phyloP scores from a whole-genome alignment of 2,113 vertebrate genomes.

The Hyla sarda region DNA sequence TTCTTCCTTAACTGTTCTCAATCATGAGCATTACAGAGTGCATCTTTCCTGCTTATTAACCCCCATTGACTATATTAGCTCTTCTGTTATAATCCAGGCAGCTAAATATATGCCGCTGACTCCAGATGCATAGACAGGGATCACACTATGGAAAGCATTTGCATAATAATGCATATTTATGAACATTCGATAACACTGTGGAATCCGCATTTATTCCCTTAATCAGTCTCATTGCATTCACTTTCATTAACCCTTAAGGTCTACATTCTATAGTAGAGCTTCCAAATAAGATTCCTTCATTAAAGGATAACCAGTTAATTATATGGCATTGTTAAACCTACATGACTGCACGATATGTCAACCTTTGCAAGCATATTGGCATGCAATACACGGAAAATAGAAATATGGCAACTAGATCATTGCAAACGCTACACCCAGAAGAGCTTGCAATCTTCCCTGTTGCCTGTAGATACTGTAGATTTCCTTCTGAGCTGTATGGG shows the following conservation, averaged over 20 bases:
- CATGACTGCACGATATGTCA: neutral
- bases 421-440: neutral
- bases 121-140: neutral
- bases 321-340: neutral
- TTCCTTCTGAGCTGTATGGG: neutral
- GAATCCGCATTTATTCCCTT: neutral
- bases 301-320: neutral
- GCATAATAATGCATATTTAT: neutral
- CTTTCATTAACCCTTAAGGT: neutral
- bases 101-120: neutral
- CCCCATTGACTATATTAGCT: conserved; percentile 13
- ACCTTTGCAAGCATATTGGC: neutral
- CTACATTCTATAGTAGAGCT: neutral
- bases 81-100: neutral
- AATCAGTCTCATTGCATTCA: neutral
- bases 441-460: conserved; percentile 28
- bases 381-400: neutral
- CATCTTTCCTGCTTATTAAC: conserved; percentile 16
- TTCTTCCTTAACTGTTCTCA: conserved; percentile 18
- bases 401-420: neutral
- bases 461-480: conserved; percentile 22
- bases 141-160: conserved; percentile 1
- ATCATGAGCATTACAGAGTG: neutral
- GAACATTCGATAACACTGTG: neutral
- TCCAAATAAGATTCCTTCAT: neutral